A percentile compares a stretch with the other conserved stretches of the same genome.
phyloP scores from a whole-genome alignment of 2,888 invertebrate genomes.

The Campoletis raptor region DNA sequence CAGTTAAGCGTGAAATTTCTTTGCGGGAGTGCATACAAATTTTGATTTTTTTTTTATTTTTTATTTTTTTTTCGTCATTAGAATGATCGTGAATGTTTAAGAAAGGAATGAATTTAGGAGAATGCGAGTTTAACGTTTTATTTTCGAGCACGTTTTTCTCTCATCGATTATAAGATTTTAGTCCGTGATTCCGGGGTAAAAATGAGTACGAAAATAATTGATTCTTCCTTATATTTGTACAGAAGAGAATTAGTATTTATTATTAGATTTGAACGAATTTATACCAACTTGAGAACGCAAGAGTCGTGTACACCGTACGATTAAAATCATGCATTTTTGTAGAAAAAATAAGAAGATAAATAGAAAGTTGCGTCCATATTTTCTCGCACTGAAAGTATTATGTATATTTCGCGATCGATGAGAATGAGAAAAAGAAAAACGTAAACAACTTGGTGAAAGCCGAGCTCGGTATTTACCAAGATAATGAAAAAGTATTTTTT shows the following conservation, averaged over 20 bases:
- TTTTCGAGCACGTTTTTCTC: slow-evolving; percentile 51
- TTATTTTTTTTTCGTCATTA: neutral
- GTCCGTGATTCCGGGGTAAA: slow-evolving; percentile 42
- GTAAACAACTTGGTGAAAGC: slow-evolving; percentile 25
- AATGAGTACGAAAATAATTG: slow-evolving; percentile 46
- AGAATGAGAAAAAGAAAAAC: slow-evolving; percentile 40
- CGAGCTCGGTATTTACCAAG: slow-evolving; percentile 49
- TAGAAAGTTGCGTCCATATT: slow-evolving; percentile 43
- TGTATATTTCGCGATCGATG: slow-evolving; percentile 50
- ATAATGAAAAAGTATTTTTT: slow-evolving; percentile 66
- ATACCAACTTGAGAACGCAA: slow-evolving; percentile 34
- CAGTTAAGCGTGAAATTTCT: slow-evolving; percentile 85
- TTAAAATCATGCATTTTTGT: neutral
- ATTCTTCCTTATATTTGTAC: slow-evolving; percentile 66
- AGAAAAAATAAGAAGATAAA: slow-evolving; percentile 29
- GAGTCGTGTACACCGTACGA: neutral
- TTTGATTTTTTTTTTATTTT: slow-evolving; percentile 1
- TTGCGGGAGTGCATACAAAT: neutral
- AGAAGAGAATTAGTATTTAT: slow-evolving; percentile 64
- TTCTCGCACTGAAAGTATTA: slow-evolving; percentile 64
- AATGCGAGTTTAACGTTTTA: slow-evolving; percentile 66
- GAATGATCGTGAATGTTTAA: neutral
- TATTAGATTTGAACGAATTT: slow-evolving; percentile 65
- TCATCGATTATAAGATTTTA: slow-evolving; percentile 41
- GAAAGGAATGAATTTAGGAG: slow-evolving; percentile 45